Evolutionary conservation across 2,888 invertebrate genomes (phyloP).

Genomic region (Bhutanitis thaidina): DNA sequence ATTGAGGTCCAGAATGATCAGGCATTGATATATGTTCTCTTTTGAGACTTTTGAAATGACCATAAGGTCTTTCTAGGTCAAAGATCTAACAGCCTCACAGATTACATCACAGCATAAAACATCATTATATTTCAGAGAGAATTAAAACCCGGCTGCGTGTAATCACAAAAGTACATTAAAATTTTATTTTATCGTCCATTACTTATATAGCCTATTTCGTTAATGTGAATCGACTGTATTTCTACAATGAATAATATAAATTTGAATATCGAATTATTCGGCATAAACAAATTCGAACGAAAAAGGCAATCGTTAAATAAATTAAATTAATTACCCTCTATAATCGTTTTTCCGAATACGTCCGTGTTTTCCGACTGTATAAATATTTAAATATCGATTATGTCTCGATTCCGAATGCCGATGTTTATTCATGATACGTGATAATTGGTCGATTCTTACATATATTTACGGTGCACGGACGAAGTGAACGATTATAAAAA

Average conservation of each 20-base stretch:
- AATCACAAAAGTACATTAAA: conserved; percentile 11
- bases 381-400: conserved; percentile 31
- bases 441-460: conserved; percentile 26
- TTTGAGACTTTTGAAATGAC: too few species aligned
- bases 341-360: conserved; percentile 18
- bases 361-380: conserved; percentile 24
- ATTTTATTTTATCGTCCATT: conserved; percentile 19
- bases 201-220: conserved; percentile 1
- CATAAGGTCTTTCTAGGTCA: too few species aligned
- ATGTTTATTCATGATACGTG: conserved; percentile 39
- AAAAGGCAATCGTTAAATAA: conserved; percentile 26
- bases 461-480: too few species aligned
- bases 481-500: too few species aligned
- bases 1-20: too few species aligned
- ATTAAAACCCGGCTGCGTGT: neutral
- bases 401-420: conserved; percentile 26
- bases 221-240: neutral
- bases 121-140: neutral
- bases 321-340: conserved; percentile 24
- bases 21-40: too few species aligned
- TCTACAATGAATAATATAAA: conserved; percentile 18
- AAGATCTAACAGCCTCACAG: too few species aligned
- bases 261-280: conserved; percentile 28
- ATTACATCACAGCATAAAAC: too few species aligned
- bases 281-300: conserved; percentile 30